Percentiles rank a stretch among this genome's conserved stretches.
Conservation (phyloP, 2,797 vertebrate species). For the Periophthalmus magnuspinnatus region DNA sequence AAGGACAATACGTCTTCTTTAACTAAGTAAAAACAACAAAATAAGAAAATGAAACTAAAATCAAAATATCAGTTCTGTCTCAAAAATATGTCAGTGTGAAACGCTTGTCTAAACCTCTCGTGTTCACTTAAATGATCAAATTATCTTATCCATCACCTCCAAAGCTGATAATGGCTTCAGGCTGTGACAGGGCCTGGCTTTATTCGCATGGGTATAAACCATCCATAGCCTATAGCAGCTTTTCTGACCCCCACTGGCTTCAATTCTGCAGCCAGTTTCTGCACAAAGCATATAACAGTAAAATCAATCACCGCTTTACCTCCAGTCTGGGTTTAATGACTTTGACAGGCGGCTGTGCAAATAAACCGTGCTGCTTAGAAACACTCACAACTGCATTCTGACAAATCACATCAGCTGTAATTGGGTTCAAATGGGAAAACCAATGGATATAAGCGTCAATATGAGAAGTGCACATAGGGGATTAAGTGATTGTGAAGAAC, state of each 20-base stretch:
- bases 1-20: too few species aligned
- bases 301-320: conserved; percentile 60
- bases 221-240: background rate
- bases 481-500: conserved; percentile 16
- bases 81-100: conserved; percentile 5
- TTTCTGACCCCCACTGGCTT: conserved; percentile 38
- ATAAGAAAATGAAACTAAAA: too few species aligned
- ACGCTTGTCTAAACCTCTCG: background rate
- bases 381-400: conserved; percentile 43
- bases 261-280: conserved; percentile 50
- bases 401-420: conserved; percentile 55
- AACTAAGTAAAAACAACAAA: too few species aligned
- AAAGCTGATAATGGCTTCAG: conserved; percentile 22
- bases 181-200: conserved; percentile 17
- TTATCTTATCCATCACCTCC: conserved; percentile 31
- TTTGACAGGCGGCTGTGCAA: conserved; percentile 50
- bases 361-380: conserved; percentile 38
- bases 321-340: conserved; percentile 63
- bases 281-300: conserved; percentile 45
- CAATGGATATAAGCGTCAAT: conserved; percentile 49
- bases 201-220: conserved; percentile 15
- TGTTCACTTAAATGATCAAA: conserved; percentile 16
- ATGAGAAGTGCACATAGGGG: conserved; percentile 22
- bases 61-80: too few species aligned
- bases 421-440: conserved; percentile 62